Evolutionary conservation across 2,797 vertebrate species (phyloP).

Genomic region (Neostethus bicornis): DNA sequence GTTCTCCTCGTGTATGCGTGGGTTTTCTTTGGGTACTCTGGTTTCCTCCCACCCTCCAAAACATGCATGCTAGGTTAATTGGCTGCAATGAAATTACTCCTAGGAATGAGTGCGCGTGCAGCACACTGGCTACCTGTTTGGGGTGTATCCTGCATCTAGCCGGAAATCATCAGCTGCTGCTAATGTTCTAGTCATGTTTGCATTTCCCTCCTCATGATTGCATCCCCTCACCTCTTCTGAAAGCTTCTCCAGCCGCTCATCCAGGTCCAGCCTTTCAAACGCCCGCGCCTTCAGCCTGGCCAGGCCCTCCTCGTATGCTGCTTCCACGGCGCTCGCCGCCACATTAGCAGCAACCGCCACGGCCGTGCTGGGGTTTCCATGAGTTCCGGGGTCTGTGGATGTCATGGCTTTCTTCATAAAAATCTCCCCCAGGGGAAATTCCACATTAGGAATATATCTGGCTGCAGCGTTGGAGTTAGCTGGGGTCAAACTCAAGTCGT

Average conservation of each 20-base stretch:
- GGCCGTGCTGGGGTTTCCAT: slow-evolving; percentile 83
- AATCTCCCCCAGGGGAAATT: slow-evolving; percentile 94
- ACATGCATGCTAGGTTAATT: too few species aligned
- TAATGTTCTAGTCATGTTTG: slow-evolving; percentile 9
- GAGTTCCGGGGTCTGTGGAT: slow-evolving; percentile 82
- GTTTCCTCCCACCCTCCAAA: too few species aligned
- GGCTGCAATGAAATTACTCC: too few species aligned
- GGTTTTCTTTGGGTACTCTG: too few species aligned
- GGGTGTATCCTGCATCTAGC: too few species aligned
- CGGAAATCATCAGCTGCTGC: slow-evolving; percentile 9
- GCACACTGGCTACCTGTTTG: too few species aligned
- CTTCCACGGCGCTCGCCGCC: slow-evolving; percentile 86
- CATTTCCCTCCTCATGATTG: slow-evolving; percentile 1
- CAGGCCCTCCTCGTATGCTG: slow-evolving; percentile 95
- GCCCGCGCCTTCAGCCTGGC: slow-evolving; percentile 94
- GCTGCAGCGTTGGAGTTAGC: slow-evolving; percentile 78
- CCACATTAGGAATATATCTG: slow-evolving; percentile 93
- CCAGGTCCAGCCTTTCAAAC: slow-evolving; percentile 95
- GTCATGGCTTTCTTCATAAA: slow-evolving; percentile 90
- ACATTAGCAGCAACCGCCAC: slow-evolving; percentile 87
- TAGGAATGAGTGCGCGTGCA: too few species aligned
- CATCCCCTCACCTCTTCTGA: slow-evolving; percentile 86
- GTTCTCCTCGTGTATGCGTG: too few species aligned
- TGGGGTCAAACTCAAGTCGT: slow-evolving; percentile 88
- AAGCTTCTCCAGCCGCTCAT: slow-evolving; percentile 93